phyloP scores from a whole-genome alignment of 2,797 vertebrate genomes.

The Alfaro cultratus region DNA sequence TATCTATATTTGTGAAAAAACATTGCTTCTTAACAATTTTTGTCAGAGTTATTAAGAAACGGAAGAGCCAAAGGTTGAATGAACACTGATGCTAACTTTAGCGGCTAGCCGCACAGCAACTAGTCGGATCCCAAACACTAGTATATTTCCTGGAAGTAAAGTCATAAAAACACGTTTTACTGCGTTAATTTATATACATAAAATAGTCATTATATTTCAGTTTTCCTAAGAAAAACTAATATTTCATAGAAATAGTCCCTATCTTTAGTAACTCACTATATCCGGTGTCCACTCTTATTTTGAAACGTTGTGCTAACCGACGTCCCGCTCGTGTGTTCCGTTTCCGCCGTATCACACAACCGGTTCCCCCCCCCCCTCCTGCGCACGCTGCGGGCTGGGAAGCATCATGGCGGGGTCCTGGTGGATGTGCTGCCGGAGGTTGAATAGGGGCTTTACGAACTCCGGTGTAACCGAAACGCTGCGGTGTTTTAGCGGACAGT shows the following conservation, averaged over 20 bases:
- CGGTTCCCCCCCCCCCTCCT: background rate
- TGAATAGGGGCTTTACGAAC: constrained; percentile 16
- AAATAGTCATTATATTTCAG: background rate
- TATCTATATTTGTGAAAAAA: too few species aligned
- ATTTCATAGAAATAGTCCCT: background rate
- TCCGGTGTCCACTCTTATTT: background rate
- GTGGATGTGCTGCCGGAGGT: constrained; percentile 68
- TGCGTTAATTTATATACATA: background rate
- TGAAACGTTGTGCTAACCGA: constrained; percentile 20
- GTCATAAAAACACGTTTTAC: background rate
- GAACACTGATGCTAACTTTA: background rate
- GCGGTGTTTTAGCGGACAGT: constrained; percentile 27
- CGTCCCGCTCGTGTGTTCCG: constrained; percentile 34
- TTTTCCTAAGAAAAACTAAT: background rate
- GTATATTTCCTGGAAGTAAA: background rate
- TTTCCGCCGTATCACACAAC: constrained; percentile 45
- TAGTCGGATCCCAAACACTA: background rate
- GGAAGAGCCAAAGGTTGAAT: too few species aligned
- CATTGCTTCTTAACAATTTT: too few species aligned
- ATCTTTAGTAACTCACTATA: background rate
- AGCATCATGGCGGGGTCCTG: constrained; percentile 79
- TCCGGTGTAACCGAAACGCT: constrained; percentile 37
- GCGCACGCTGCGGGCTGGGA: background rate
- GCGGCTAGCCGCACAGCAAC: background rate
- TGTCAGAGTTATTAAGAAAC: too few species aligned